Evolutionary conservation across 2,888 invertebrate genomes (phyloP).

Genomic region (Dione vanillae): DNA sequence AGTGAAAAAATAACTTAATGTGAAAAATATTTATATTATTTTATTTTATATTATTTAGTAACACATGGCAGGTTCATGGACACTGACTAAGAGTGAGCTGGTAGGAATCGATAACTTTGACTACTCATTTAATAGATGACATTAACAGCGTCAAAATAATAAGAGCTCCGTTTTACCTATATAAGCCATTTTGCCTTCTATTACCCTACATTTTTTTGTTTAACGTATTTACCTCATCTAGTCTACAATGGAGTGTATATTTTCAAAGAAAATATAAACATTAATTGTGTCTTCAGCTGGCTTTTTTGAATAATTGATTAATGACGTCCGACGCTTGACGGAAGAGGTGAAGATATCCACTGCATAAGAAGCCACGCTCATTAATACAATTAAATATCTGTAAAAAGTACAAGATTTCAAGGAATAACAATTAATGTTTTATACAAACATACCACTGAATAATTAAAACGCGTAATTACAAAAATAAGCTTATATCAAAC

Average conservation of each 20-base stretch:
- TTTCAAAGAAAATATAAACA: slow-evolving; percentile 21
- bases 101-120: too few relatives aligned
- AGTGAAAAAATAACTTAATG: too few relatives aligned
- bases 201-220: background rate
- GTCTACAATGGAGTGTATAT: background rate
- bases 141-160: too few relatives aligned
- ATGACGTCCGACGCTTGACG: background rate
- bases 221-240: background rate
- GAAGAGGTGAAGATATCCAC: slow-evolving; percentile 23
- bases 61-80: too few relatives aligned
- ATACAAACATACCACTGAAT: slow-evolving; percentile 18
- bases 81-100: too few relatives aligned
- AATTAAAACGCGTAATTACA: slow-evolving; percentile 31
- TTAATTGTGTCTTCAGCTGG: slow-evolving; percentile 16
- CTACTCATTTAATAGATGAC: too few relatives aligned
- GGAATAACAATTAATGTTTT: slow-evolving; percentile 31
- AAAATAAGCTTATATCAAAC: background rate
- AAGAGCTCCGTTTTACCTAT: too few relatives aligned
- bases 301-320: slow-evolving; percentile 11
- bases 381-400: slow-evolving; percentile 14
- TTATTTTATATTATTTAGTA: too few relatives aligned
- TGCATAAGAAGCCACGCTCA: slow-evolving; percentile 22
- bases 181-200: too few relatives aligned
- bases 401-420: slow-evolving; percentile 24
- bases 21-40: too few relatives aligned